Base-by-base conservation (phyloP, 2,113 vertebrate genomes). In the Crocuta crocuta region DNA sequence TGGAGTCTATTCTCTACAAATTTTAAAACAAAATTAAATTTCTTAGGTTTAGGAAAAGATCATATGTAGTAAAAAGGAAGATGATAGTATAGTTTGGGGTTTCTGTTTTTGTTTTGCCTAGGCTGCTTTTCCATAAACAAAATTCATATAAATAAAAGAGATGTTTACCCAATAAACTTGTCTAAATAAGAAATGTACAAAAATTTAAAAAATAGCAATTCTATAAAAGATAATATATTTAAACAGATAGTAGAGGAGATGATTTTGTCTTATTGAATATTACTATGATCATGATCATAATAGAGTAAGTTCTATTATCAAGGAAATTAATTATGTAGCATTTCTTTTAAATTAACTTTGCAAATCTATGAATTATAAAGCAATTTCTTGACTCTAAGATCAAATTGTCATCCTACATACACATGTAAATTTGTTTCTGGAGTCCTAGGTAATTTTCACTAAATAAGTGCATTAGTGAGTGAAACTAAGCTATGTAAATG, bases 311-410 rank as follows among this genome's bases (percentile, higher is more conserved):
- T 31, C n/a, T 91, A 24, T 63, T 74, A 74, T 84, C 43, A 63
- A 83, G 9, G 48, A 96, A 79, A 93, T 74, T 74, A 73, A 95
- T 93, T 91, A 83, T 73, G 9, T 31, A 70, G 7, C n/a, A 79
- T 84, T 6, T 11, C 17, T 71, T 84, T 95, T 73, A 94, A 98
- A 87, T 92, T 92, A 94, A 39, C 68, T 53, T 87, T 88, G 39
- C 33, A 10, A 93, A 61, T 90, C 24, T 87, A 88, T 82, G 45
- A 91, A 61, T 91, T 95, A 39, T 68, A 83, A 80, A 94, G n/a
- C 17, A 68, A 96, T 94, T 79, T 95, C 45, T 90, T 94, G 10
- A 66, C 63, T 73, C 39, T 55, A 28, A 33, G n/a, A 80, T 91
- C 53, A 96, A 90, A 91, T 61, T 96, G 15, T 78, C 68, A 78